Evolutionary conservation across 1,140 invertebrate genomes (phyloP), one percentile per base, ranked within the genome.

Genomic region (Drosophila lowei): DNA sequence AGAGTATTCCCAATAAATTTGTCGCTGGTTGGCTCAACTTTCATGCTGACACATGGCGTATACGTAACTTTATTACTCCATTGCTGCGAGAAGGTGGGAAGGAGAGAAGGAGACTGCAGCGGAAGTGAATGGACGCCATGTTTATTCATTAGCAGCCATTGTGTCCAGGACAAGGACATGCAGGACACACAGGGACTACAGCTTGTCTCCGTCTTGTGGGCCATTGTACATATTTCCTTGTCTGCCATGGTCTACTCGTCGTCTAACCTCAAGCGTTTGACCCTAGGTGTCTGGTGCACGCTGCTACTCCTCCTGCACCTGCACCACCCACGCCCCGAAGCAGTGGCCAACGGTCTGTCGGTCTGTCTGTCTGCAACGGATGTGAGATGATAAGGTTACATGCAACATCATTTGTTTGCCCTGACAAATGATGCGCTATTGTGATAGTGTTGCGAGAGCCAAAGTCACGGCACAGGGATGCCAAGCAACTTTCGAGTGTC

Each of bases 351-450:
- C 6, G 34, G 52, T 56, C 64, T 15, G 15, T 34, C n/a, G 3
- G 30, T 11, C 54, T 73, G 52, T 16, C 58, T 73, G 83, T 88
- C 78, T 88, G 79, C 75, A 70, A 65, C 83, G 83, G 83, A 88
- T 88, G 79, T 79, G 75, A 89, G 83, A 88, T 88, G 83, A 88
- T 88, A 88, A 88, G 83, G 84, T 88, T 88, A 83, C 78, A 83
- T 88, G 84, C 84, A 88, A 88, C 83, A 83, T 88, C 83, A 83
- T 88, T 88, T 88, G 83, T 88, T 85, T 84, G 75, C 83, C 48
- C 67, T 83, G 83, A 88, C 83, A 88, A 88, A 88, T 88, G 83
- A 86, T 86, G 78, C 11, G 34, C 34, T 38, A 81, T 86, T 86
- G 83, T 88, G 83, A 88, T 88, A 81, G 64, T 81, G 77, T 72